A percentile compares a stretch with the other conserved stretches of the same genome.
phyloP scores from a whole-genome alignment of 2,888 invertebrate species.

The Temnothorax unifasciatus region DNA sequence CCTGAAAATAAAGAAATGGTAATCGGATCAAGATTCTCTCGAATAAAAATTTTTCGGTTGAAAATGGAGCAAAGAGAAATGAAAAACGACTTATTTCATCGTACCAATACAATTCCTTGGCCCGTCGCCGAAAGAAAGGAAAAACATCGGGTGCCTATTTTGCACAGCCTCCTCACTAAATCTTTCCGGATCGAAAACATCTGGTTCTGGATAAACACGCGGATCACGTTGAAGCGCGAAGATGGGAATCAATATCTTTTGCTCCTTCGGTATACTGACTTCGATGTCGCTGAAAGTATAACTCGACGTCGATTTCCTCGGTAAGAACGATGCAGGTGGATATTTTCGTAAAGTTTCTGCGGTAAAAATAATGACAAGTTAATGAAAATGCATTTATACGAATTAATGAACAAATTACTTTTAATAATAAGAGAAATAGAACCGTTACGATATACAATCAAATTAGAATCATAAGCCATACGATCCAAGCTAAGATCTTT shows the following conservation, averaged over 20 bases:
- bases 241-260: conserved; percentile 72
- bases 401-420: neutral
- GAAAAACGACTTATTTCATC: neutral
- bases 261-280: conserved; percentile 71
- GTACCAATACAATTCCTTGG: conserved; percentile 79
- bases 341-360: conserved; percentile 25
- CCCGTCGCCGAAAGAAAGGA: conserved; percentile 75
- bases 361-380: neutral
- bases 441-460: neutral
- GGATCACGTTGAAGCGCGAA: conserved; percentile 78
- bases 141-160: conserved; percentile 74
- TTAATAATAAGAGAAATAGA: no score
- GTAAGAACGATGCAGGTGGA: conserved; percentile 54
- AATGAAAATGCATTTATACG: neutral
- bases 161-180: conserved; percentile 71
- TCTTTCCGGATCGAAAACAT: conserved; percentile 78
- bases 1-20: conserved; percentile 7
- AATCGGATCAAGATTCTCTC: neutral
- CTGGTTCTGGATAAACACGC: conserved; percentile 76
- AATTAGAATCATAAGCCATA: neutral
- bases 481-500: no score
- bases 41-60: neutral
- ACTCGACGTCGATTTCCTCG: conserved; percentile 66
- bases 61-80: neutral
- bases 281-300: conserved; percentile 74